Evolutionary conservation across 2,888 invertebrate species (phyloP).

Genomic region (Dendrolimus houi): DNA sequence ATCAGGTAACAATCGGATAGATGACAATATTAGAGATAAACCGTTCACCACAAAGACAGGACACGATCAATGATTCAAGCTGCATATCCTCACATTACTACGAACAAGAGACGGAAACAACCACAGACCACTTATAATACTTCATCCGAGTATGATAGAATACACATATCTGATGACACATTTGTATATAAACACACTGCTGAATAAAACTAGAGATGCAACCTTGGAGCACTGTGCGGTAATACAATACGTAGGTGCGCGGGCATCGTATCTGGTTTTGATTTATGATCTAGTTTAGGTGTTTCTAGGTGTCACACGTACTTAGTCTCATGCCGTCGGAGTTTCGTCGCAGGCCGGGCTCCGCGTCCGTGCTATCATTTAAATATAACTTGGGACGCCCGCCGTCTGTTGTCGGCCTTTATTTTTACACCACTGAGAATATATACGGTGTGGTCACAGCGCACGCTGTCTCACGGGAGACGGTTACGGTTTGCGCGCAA

Average conservation of each 20-base stretch:
- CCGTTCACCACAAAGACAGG: slow-evolving; percentile 36
- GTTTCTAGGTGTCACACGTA: slow-evolving; percentile 50
- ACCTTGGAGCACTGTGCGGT: slow-evolving; percentile 17
- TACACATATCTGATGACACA: slow-evolving; percentile 19
- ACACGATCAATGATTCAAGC: slow-evolving; percentile 44
- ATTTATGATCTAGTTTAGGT: slow-evolving; percentile 41
- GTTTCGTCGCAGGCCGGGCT: slow-evolving; percentile 55
- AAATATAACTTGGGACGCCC: slow-evolving; percentile 67
- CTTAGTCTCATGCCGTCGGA: slow-evolving; percentile 67
- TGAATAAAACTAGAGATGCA: slow-evolving; percentile 13
- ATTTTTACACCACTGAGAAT: slow-evolving; percentile 66
- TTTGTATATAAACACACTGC: slow-evolving; percentile 14
- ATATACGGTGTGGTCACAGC: slow-evolving; percentile 47
- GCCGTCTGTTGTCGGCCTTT: slow-evolving; percentile 69
- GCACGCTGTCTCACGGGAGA: slow-evolving; percentile 47
- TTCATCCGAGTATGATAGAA: slow-evolving; percentile 7
- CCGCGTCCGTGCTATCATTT: slow-evolving; percentile 67
- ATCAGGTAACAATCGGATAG: not conserved
- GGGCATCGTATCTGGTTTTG: slow-evolving; percentile 27
- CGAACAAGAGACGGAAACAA: slow-evolving; percentile 33
- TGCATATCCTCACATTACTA: slow-evolving; percentile 37
- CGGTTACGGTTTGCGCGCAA: slow-evolving; percentile 24
- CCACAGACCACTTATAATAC: slow-evolving; percentile 16
- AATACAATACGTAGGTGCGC: slow-evolving; percentile 27
- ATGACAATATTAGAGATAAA: slow-evolving; percentile 6